These are phyloP conservation scores for Geotrypetes seraphini DNA, from an alignment of 2,797 vertebrate genomes.

Conservation along the genomic window DNA sequence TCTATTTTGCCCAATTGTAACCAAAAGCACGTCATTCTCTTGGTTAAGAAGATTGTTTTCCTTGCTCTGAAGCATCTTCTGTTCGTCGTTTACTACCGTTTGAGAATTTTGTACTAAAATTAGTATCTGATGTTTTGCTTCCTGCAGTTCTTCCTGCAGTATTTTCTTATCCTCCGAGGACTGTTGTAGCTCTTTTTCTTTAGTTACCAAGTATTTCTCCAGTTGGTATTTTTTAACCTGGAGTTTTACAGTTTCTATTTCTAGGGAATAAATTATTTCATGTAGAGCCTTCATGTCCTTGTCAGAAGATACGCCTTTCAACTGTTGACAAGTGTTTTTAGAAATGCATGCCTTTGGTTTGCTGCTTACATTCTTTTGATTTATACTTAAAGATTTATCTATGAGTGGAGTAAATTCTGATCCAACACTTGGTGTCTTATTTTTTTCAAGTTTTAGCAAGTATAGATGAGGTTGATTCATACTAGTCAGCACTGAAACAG, in stretches of 20 bases:
- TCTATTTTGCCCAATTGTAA: constrained; percentile 36
- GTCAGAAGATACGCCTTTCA: neutral
- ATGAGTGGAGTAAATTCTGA: neutral
- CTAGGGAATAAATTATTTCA: constrained; percentile 22
- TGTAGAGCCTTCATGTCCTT: constrained; percentile 18
- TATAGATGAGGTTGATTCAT: neutral
- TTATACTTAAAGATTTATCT: constrained; percentile 10
- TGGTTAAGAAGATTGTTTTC: constrained; percentile 48
- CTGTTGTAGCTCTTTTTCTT: constrained; percentile 21
- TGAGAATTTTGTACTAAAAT: neutral
- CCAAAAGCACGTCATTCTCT: constrained; percentile 43
- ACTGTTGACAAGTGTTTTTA: neutral
- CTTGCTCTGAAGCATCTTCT: constrained; percentile 27
- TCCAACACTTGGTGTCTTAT: neutral
- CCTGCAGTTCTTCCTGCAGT: constrained; percentile 2
- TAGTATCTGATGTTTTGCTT: neutral
- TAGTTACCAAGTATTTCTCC: constrained; percentile 18
- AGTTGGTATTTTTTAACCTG: constrained; percentile 17
- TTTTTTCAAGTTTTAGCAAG: constrained; percentile 12
- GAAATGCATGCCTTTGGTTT: accelerated
- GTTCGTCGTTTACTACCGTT: neutral
- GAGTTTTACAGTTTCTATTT: constrained; percentile 24
- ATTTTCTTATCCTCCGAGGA: constrained; percentile 20
- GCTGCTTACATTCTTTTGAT: neutral
- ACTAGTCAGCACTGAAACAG: neutral